A percentile compares a stretch with the other conserved stretches of the same genome.
phyloP scores from a whole-genome alignment of 2,888 invertebrate genomes.

The Elaeidobius kamerunicus region DNA sequence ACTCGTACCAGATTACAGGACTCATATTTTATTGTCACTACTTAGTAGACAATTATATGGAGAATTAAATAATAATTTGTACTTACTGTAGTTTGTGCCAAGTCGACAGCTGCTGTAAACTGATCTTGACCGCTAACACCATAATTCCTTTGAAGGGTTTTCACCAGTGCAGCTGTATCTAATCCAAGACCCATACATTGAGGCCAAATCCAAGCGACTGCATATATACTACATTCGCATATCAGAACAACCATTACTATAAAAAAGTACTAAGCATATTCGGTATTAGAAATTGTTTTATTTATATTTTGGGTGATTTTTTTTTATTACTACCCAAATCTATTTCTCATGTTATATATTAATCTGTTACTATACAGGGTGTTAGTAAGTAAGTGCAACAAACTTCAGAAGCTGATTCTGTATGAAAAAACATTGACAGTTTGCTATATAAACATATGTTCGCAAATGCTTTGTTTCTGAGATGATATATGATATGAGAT shows the following conservation, averaged over 20 bases:
- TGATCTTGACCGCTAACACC: slow-evolving; percentile 71
- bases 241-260: slow-evolving; percentile 64
- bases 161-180: slow-evolving; percentile 64
- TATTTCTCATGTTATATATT: too few species aligned
- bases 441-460: too few species aligned
- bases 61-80: not conserved
- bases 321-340: too few species aligned
- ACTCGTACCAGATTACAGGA: too few species aligned
- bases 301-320: too few species aligned
- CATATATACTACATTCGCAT: slow-evolving; percentile 68
- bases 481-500: too few species aligned
- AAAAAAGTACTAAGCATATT: slow-evolving; percentile 63
- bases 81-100: slow-evolving; percentile 63
- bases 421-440: too few species aligned
- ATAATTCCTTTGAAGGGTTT: slow-evolving; percentile 71
- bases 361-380: too few species aligned
- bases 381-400: too few species aligned
- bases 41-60: not conserved
- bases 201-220: slow-evolving; percentile 72
- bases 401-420: too few species aligned
- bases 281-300: slow-evolving; percentile 22
- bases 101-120: slow-evolving; percentile 77
- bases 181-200: slow-evolving; percentile 71
- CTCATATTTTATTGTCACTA: too few species aligned
- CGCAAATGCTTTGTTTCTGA: too few species aligned